These are phyloP conservation scores for Perca flavescens DNA, from an alignment of 2,113 vertebrate species.

Conservation along the genomic window DNA sequence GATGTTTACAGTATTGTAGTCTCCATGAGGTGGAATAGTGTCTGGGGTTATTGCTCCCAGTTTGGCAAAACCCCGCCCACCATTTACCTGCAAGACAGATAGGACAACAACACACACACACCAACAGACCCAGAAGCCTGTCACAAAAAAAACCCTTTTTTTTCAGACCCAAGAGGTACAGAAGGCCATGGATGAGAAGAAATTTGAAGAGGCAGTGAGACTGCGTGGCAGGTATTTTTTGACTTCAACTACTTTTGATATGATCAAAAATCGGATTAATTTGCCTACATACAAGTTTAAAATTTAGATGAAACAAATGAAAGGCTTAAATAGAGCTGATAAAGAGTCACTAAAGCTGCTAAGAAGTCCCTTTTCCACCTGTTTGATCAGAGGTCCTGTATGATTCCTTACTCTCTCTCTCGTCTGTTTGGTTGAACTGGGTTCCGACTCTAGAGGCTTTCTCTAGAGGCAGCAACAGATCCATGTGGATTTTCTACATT, in stretches of 20 bases:
- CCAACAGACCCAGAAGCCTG: neutral
- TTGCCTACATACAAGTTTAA: neutral
- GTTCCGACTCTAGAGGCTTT: neutral
- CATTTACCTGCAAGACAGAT: neutral
- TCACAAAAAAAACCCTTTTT: neutral
- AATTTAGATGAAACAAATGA: neutral
- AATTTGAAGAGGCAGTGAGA: slow-evolving; percentile 91
- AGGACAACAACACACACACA: neutral
- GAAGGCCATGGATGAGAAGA: slow-evolving; percentile 97
- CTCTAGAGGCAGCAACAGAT: neutral
- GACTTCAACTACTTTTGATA: neutral
- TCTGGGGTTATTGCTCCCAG: neutral
- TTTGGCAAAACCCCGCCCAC: neutral
- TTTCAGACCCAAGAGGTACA: slow-evolving; percentile 95
- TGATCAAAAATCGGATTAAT: neutral
- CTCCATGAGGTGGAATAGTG: neutral
- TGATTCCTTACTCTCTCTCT: accelerated
- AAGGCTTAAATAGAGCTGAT: neutral
- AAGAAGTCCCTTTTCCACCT: neutral
- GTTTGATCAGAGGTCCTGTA: neutral
- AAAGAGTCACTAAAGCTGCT: neutral
- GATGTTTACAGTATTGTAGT: too few relatives aligned
- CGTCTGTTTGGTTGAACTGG: neutral
- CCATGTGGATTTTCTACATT: neutral
- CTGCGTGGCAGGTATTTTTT: slow-evolving; percentile 91